Evolutionary conservation across 2,888 invertebrate species (phyloP).

Genomic region (Pyrocoelia pectoralis): DNA sequence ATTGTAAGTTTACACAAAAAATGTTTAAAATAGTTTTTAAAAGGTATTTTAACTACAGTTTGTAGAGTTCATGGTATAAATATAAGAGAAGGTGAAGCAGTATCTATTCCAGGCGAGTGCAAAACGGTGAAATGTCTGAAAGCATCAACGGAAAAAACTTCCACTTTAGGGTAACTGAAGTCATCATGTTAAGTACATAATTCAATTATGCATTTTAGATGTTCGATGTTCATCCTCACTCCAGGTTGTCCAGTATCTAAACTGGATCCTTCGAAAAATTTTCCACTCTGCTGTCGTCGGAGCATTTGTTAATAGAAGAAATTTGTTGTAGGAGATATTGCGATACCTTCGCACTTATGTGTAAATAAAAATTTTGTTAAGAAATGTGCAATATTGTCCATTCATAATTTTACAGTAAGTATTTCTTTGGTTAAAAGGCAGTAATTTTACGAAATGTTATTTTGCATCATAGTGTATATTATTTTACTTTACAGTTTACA

Average conservation of each 20-base stretch:
- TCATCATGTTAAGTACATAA: not conserved
- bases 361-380: too few species aligned
- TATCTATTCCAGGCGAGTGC: constrained; percentile 10
- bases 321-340: too few species aligned
- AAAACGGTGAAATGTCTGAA: constrained; percentile 9
- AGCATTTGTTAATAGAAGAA: constrained; percentile 1
- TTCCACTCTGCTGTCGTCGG: not conserved
- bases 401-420: too few species aligned
- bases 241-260: not conserved
- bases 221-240: not conserved
- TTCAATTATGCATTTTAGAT: not conserved
- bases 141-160: not conserved
- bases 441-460: too few species aligned
- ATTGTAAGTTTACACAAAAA: not conserved
- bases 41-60: not conserved
- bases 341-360: too few species aligned
- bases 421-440: too few species aligned
- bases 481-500: too few species aligned
- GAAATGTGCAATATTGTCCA: too few species aligned
- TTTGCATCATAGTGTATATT: too few species aligned
- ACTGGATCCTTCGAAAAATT: constrained; percentile 2
- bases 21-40: too few species aligned
- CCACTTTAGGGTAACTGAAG: constrained; percentile 7
- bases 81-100: constrained; percentile 14
- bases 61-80: constrained; percentile 1